Percentiles rank a stretch among this genome's conserved stretches.
phyloP scores from a whole-genome alignment of 2,888 invertebrate species.

The Leptogaster cylindrica region DNA sequence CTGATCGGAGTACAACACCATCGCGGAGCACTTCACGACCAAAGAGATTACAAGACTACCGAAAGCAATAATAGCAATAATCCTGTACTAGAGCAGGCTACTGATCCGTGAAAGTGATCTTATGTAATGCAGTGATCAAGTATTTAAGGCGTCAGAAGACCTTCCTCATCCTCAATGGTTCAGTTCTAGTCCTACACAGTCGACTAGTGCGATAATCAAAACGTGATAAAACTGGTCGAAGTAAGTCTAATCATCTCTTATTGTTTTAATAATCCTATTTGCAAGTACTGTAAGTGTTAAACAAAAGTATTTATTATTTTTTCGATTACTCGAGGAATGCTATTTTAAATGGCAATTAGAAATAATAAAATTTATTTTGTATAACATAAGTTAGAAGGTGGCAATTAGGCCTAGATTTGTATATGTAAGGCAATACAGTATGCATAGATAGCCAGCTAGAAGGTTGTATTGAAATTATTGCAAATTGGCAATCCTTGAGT shows the following conservation, averaged over 20 bases:
- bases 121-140: slow-evolving; percentile 7
- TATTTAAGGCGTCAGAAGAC: no score
- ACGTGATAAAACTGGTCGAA: slow-evolving; percentile 30
- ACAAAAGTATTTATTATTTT: slow-evolving; percentile 26
- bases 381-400: no score
- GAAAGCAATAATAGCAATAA: slow-evolving; percentile 15
- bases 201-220: slow-evolving; percentile 21
- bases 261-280: no score
- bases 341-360: no score
- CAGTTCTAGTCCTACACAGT: neutral
- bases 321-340: no score
- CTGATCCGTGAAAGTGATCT: neutral
- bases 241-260: no score
- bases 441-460: no score
- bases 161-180: neutral
- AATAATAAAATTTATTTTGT: no score
- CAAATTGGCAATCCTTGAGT: no score
- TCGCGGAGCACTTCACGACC: slow-evolving; percentile 13
- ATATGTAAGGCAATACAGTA: no score
- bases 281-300: slow-evolving; percentile 2
- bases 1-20: neutral
- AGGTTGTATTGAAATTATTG: no score
- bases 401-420: no score
- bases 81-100: neutral
- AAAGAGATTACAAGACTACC: slow-evolving; percentile 35